Evolutionary conservation across 2,797 vertebrate species (phyloP), one percentile per base, ranked within the genome.

Genomic region (Peromyscus eremicus): DNA sequence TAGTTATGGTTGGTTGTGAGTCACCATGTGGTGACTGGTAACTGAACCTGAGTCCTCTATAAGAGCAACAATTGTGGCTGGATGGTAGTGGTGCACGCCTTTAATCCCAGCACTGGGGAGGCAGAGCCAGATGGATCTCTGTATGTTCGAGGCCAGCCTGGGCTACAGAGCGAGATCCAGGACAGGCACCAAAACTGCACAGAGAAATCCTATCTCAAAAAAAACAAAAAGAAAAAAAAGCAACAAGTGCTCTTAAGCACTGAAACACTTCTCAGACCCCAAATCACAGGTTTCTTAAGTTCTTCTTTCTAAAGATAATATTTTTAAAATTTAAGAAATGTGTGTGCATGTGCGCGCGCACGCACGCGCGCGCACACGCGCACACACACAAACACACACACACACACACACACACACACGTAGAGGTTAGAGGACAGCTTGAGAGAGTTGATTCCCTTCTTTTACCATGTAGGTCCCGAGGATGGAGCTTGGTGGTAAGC

Each of bases 251-350:
- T 60, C 55, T 37, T 82, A 37, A 82, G 80, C n/a, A 60, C 55
- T 82, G 55, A 68, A 34, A 10, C 11, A 86, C 12, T n/a, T 85
- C 43, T 49, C 66, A 34, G 7, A 11, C 19, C 32, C 83, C 43
- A 83, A 62, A 64, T 32, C 37, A 17, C 81, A 62, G 57, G 13
- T 19, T 14, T 81, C 52, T 81, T 60, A 83, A 62, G 12, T 97
- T 97, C 32, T 17, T 97, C 75, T 91, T 94, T 92, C 82, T 94
- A 91, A 96, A 88, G 37, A 96, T 93, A 80, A 43, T 10, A 95
- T 73, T 73, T 84, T 77, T 77, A 43, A 71, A 37, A 76, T 76
- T 76, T 76, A 76, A 71, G 4, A 71, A 71, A 21, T 37, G 70
- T 71, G 10, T 80, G 52, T 80, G 46, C n/a, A n/a, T n/a, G n/a